Evolutionary conservation across 1,140 invertebrate species (phyloP), one percentile per base, ranked within the genome.

Genomic region (Cyclargus thomasi): DNA sequence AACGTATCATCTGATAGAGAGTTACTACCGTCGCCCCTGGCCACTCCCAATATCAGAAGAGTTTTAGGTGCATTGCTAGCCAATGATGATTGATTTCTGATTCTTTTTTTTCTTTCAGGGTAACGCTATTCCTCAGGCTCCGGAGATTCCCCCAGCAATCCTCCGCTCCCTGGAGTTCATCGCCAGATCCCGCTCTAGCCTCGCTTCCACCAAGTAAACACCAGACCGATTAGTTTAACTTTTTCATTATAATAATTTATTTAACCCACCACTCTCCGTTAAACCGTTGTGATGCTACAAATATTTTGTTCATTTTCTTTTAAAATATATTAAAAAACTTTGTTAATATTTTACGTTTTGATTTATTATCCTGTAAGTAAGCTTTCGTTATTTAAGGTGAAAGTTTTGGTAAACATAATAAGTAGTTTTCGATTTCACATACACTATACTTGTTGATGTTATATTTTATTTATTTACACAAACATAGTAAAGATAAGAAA

Each of bases 111-210:
- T 70, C 64, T 81, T 78, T 22, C 81, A 91, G 84, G 90, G 91
- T 65, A 76, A 84, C 70, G 85, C 85, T 67, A 81, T 92, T 67
- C 91, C 91, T 70, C 84, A 84, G 17, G 74, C 92, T 22, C 91
- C 91, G 11, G 82, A 83, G 69, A 72, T 92, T 7, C 91, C 91
- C 18, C 62, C 75, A 0, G 84, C 82, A 67, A 92, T 92, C 76
- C 79, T 84, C 35, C 85, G 88, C 64, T 83, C 90, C 18, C 81
- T 92, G 55, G 87, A 79, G 20, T 90, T 84, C 83, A 83, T 78
- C 70, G 79, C 83, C 53, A 80, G 67, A 63, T 57, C 70, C 65
- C 57, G 68, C 65, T 69, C 62, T 8, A 22, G 4, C 65, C 2
- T 21, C 55, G 18, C 17, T 8, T 59, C 39, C 39, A 47, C 39